Conservation (phyloP, 2,888 invertebrate species). For the Chrysotoxum bicinctum region DNA sequence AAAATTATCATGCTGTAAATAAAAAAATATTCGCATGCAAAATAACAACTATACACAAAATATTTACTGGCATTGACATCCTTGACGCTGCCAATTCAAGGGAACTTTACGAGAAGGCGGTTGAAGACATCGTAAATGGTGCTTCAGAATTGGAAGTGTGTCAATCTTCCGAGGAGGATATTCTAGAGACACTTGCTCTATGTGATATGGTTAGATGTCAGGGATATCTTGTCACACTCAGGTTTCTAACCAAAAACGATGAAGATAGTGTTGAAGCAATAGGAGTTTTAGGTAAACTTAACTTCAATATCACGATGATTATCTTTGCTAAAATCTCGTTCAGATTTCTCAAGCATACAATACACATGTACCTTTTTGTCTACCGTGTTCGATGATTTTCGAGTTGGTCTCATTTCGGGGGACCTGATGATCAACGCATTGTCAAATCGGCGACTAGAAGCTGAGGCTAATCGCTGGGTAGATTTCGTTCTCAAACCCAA, state of each 20-base stretch:
- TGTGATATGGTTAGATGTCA: slow-evolving; percentile 51
- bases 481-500: slow-evolving; percentile 82
- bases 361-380: slow-evolving; percentile 76
- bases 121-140: background rate
- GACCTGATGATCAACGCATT: slow-evolving; percentile 62
- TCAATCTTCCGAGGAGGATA: slow-evolving; percentile 11
- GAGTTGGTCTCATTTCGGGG: slow-evolving; percentile 66
- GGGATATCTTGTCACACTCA: slow-evolving; percentile 75
- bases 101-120: background rate
- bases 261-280: slow-evolving; percentile 73
- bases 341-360: slow-evolving; percentile 75
- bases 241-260: slow-evolving; percentile 76
- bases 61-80: slow-evolving; percentile 73
- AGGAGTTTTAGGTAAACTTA: slow-evolving; percentile 75
- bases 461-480: slow-evolving; percentile 75
- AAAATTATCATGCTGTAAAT: slow-evolving; percentile 88
- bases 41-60: slow-evolving; percentile 69
- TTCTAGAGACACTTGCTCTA: background rate
- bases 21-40: slow-evolving; percentile 85
- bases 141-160: background rate
- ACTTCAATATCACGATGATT: background rate
- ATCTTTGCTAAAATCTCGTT: background rate
- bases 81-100: background rate
- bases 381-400: slow-evolving; percentile 75
- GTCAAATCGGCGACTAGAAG: slow-evolving; percentile 40